Base-by-base conservation (phyloP, 2,797 vertebrate species). In the Lophius americanus region DNA sequence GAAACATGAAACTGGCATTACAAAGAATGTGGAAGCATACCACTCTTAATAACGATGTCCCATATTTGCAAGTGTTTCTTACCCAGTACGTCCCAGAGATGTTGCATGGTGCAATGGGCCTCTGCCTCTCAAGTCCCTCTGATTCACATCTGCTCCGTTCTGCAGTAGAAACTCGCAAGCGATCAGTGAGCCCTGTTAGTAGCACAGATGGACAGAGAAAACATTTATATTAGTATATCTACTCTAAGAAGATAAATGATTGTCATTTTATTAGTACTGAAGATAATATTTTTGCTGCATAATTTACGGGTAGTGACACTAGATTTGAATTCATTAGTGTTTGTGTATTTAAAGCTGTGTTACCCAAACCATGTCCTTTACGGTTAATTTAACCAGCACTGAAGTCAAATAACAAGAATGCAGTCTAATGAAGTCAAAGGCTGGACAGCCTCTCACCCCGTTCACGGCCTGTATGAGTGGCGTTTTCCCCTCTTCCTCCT, bases 111-210 rank as follows among this genome's bases (percentile, higher is more conserved):
- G 98, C 80, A 99, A 92, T 0, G 98, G 97, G 0, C 95, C 96
- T 8, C 96, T 91, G 47, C 96, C 96, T 56, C 94, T 91, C 78
- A 84, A 91, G 71, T 99, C 98, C 85, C 94, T 95, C 94, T 98
- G 97, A 94, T 99, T 99, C 39, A 99, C 96, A 0, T 99, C 96
- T 0, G 98, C 98, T 48, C 95, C 96, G 0, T 99, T 99, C 92
- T 99, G 98, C 54, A 99, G 95, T 81, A 99, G 92, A 85, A 98
- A 98, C 84, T 99, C 98, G 43, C 98, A 99, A 14, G 96, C 94
- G 68, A 99, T 93, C 85, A 99, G 82, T 63, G 97, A 99, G 23
- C 96, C 96, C 97, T 98, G 89, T 4, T 7, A 63, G 35, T 78
- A n/a, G 67, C 6, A 72, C 13, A 60, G 0, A 58, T 4, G 50